Percentiles rank a stretch among this genome's conserved stretches.
Evolutionary conservation across 1,140 invertebrate genomes (phyloP).

Genomic region (Drosophila mayri): DNA sequence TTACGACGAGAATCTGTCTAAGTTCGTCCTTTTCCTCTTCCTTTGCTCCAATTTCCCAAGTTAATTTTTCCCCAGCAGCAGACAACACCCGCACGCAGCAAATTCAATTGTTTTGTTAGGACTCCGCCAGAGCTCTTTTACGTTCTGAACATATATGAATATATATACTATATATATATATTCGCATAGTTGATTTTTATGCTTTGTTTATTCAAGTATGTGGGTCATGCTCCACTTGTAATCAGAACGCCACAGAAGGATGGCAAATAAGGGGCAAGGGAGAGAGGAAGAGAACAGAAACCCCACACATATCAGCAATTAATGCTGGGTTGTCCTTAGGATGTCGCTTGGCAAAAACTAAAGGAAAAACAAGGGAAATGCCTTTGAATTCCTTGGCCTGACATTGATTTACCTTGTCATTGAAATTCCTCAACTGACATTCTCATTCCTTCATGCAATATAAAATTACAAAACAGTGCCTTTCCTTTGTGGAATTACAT

Average conservation of each 20-base stretch:
- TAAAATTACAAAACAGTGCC: not conserved
- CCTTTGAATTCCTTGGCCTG: slow-evolving; percentile 20
- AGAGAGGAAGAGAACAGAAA: too few species aligned
- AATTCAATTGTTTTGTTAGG: slow-evolving; percentile 41
- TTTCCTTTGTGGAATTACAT: slow-evolving; percentile 17
- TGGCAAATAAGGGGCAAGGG: not conserved
- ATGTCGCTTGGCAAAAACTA: slow-evolving; percentile 29
- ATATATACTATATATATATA: slow-evolving; percentile 3
- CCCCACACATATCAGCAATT: slow-evolving; percentile 26
- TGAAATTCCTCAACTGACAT: slow-evolving; percentile 15
- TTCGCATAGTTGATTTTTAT: slow-evolving; percentile 44
- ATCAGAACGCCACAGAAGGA: slow-evolving; percentile 2
- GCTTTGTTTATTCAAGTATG: slow-evolving; percentile 51
- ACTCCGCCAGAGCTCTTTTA: slow-evolving; percentile 5
- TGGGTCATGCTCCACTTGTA: slow-evolving; percentile 60
- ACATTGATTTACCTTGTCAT: slow-evolving; percentile 49
- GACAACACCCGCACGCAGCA: slow-evolving; percentile 22
- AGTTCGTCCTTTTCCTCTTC: slow-evolving; percentile 16
- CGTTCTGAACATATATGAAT: slow-evolving; percentile 17
- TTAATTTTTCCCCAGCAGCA: not conserved
- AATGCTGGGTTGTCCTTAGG: slow-evolving; percentile 34
- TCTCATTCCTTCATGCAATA: slow-evolving; percentile 32
- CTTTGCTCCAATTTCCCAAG: slow-evolving; percentile 5
- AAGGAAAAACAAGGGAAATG: slow-evolving; percentile 24
- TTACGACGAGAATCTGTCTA: slow-evolving; percentile 15